Conservation (phyloP, 2,797 vertebrate genomes). For the Myoxocephalus aenaeus region DNA sequence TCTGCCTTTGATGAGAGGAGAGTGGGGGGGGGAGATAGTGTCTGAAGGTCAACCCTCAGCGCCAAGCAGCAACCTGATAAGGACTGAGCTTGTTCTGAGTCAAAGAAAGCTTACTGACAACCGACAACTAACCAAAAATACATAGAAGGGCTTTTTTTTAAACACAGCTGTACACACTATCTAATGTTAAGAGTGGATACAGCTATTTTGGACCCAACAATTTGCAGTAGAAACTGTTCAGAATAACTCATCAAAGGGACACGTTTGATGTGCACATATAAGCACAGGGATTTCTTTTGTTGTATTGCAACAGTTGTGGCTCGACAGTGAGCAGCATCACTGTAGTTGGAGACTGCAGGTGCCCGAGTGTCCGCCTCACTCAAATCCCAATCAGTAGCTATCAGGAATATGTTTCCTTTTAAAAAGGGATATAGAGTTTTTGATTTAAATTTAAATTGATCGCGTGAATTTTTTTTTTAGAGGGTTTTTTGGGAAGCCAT, state of each 20-base stretch:
- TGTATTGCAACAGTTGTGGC: neutral
- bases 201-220: neutral
- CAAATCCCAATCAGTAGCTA: neutral
- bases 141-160: neutral
- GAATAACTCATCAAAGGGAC: neutral
- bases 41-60: slow-evolving; percentile 81
- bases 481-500: neutral
- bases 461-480: neutral
- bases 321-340: neutral
- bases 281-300: neutral
- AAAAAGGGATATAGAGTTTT: neutral
- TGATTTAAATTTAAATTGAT: neutral
- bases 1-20: slow-evolving; percentile 77
- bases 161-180: slow-evolving; percentile 12
- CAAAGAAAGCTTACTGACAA: slow-evolving; percentile 48
- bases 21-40: slow-evolving; percentile 58
- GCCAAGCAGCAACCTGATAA: slow-evolving; percentile 72
- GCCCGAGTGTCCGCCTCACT: neutral
- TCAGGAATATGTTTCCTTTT: neutral
- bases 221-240: neutral
- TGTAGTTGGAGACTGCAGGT: neutral
- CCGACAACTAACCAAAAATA: slow-evolving; percentile 34
- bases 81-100: slow-evolving; percentile 53
- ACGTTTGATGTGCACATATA: neutral
- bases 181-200: neutral